Conservation (phyloP, 2,113 vertebrate genomes). For the Elgaria multicarinata region DNA sequence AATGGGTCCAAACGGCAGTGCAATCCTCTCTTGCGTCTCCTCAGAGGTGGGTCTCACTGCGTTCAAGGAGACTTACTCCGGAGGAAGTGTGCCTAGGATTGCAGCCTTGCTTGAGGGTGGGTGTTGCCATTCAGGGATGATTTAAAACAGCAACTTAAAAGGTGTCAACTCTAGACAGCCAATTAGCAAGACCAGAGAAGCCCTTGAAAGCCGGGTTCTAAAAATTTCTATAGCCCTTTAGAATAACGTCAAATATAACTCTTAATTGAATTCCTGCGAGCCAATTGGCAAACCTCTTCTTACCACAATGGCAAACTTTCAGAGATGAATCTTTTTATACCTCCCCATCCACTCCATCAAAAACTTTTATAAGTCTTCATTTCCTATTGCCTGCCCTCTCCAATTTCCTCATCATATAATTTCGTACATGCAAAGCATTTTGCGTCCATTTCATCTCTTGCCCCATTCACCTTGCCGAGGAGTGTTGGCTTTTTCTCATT, state of each 20-base stretch:
- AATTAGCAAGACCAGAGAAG: constrained; percentile 13
- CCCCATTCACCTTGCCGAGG: neutral
- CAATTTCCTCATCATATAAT: neutral
- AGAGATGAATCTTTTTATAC: neutral
- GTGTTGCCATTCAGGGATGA: neutral
- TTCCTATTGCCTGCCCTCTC: neutral
- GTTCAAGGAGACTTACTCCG: neutral
- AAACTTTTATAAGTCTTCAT: neutral
- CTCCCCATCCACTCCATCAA: neutral
- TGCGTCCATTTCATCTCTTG: neutral
- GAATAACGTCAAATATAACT: constrained; percentile 7
- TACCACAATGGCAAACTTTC: neutral
- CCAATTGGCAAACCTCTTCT: neutral
- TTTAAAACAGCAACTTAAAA: constrained; percentile 24
- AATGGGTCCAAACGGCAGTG: neutral
- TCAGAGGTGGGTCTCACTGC: neutral
- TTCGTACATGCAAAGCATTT: neutral
- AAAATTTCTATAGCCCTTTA: constrained; percentile 8
- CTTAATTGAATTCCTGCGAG: neutral
- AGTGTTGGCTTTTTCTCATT: neutral
- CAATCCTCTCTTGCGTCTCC: neutral
- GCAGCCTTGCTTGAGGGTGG: neutral
- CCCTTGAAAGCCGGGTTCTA: constrained; percentile 8
- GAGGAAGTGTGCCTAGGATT: neutral
- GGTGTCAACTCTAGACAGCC: constrained; percentile 5